These are phyloP conservation scores for Noctua janthe DNA, from an alignment of 2,888 invertebrate genomes.

Conservation along the genomic window DNA sequence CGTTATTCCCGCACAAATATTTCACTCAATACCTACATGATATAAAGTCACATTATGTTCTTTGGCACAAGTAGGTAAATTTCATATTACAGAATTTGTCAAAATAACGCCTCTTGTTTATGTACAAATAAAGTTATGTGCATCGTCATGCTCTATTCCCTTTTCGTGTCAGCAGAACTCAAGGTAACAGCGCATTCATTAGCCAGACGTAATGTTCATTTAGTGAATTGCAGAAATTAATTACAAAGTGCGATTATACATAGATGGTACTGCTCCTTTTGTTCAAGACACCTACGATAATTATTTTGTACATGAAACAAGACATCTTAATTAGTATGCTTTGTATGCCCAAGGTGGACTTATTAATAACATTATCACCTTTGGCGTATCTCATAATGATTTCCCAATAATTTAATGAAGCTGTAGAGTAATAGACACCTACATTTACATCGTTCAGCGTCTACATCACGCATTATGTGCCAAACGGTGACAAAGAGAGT, in stretches of 20 bases:
- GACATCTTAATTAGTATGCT: conserved; percentile 5
- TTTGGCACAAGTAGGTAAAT: conserved; percentile 52
- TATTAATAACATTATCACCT: conserved; percentile 26
- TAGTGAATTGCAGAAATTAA: conserved; percentile 25
- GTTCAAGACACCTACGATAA: neutral
- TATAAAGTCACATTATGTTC: conserved; percentile 15
- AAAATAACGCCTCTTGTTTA: conserved; percentile 44
- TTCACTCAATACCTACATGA: conserved; percentile 19
- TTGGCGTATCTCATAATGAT: conserved; percentile 11
- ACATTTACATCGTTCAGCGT: conserved; percentile 30
- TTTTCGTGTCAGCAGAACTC: conserved; percentile 53
- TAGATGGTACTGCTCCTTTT: neutral
- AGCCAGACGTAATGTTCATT: conserved; percentile 25
- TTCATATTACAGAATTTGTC: conserved; percentile 34
- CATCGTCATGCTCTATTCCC: conserved; percentile 57
- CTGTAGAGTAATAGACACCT: conserved; percentile 21
- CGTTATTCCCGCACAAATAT: conserved; percentile 31
- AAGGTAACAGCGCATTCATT: conserved; percentile 43
- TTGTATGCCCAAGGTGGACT: neutral
- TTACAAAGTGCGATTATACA: conserved; percentile 2
- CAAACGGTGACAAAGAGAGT: conserved; percentile 60
- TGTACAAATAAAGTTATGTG: conserved; percentile 38
- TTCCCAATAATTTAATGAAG: conserved; percentile 14
- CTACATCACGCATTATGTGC: conserved; percentile 44
- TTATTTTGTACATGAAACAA: conserved; percentile 16